A percentile compares a stretch with the other conserved stretches of the same genome.
Conservation (phyloP, 2,113 vertebrate genomes). For the Rattus rattus region DNA sequence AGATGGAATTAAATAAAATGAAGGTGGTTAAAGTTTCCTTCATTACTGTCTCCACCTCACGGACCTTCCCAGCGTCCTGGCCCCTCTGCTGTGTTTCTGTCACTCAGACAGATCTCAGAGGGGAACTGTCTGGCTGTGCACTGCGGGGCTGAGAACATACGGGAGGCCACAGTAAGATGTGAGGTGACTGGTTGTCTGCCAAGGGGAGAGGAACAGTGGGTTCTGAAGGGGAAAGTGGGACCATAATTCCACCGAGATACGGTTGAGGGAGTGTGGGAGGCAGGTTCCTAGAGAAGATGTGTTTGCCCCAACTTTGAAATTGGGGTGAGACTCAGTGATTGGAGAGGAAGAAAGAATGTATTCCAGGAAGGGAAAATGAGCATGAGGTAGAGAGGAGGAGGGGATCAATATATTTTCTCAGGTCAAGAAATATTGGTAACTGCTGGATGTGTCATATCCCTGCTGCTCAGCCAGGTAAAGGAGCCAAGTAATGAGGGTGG, state of each 20-base stretch:
- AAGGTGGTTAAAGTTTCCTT: neutral
- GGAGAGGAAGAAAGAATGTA: neutral
- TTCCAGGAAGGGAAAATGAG: neutral
- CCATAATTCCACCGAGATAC: too few relatives aligned
- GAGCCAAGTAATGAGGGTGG: rapidly evolving
- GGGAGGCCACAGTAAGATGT: neutral
- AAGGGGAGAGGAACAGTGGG: neutral
- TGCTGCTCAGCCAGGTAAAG: neutral
- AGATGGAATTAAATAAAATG: neutral
- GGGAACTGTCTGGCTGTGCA: neutral
- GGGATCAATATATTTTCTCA: neutral
- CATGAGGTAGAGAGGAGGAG: neutral
- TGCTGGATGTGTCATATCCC: neutral
- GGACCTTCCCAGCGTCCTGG: neutral
- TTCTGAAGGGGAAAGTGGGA: neutral
- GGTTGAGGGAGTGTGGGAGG: too few relatives aligned
- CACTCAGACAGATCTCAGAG: neutral
- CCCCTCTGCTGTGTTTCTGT: neutral
- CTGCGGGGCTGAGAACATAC: neutral
- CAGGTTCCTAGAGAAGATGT: neutral
- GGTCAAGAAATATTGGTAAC: neutral
- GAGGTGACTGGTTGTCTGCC: neutral
- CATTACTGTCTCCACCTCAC: too few relatives aligned
- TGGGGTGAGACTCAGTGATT: neutral
- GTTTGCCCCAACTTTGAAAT: neutral